A percentile compares a stretch with the other conserved stretches of the same genome.
These are phyloP conservation scores for Melipona quadrifasciata DNA, from an alignment of 1,140 invertebrate genomes.

Conservation along the genomic window DNA sequence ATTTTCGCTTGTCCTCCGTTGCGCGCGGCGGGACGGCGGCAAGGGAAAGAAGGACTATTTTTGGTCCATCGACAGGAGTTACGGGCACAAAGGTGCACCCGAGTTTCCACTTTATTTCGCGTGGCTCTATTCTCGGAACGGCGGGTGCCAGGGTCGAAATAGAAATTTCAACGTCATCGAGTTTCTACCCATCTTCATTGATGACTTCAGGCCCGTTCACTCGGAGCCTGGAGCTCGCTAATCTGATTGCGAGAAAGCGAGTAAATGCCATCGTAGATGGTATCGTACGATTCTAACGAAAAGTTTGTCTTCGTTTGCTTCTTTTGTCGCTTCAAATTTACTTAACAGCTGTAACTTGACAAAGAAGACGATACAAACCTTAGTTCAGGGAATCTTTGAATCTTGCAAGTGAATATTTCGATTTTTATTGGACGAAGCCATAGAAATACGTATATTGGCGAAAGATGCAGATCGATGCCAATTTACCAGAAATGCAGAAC, in stretches of 20 bases:
- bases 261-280: slow-evolving; percentile 34
- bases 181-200: slow-evolving; percentile 66
- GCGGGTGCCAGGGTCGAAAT: slow-evolving; percentile 63
- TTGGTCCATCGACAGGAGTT: slow-evolving; percentile 57
- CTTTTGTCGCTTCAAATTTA: too few species aligned
- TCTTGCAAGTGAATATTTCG: too few species aligned
- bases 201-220: slow-evolving; percentile 62
- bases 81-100: slow-evolving; percentile 62
- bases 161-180: slow-evolving; percentile 64
- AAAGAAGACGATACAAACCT: too few species aligned
- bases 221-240: slow-evolving; percentile 27
- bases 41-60: slow-evolving; percentile 54
- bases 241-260: not conserved
- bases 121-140: slow-evolving; percentile 63
- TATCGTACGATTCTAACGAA: not conserved
- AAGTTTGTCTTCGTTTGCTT: too few species aligned
- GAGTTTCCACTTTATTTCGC: slow-evolving; percentile 63
- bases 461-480: too few species aligned
- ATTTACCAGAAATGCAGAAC: not conserved
- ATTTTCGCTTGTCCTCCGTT: slow-evolving; percentile 12
- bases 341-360: too few species aligned
- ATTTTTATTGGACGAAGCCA: too few species aligned
- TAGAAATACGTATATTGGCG: too few species aligned
- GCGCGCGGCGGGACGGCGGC: not conserved
- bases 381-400: too few species aligned